Base-by-base conservation (phyloP, 2,113 vertebrate species). In the Aix galericulata region DNA sequence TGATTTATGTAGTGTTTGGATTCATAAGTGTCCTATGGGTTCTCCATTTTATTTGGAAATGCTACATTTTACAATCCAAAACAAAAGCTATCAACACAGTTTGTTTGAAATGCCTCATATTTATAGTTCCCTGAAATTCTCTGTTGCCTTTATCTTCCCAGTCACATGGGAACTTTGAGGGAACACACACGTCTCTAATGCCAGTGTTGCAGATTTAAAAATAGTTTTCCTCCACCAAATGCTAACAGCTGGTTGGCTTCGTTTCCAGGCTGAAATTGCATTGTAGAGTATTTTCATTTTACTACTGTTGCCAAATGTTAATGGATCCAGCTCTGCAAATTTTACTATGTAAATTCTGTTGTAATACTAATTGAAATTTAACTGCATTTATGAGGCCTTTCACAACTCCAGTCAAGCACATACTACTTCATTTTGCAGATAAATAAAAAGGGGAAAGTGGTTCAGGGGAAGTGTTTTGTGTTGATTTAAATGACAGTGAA, bases 11-110 rank as follows among this genome's bases (percentile, higher is more conserved):
- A 97, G 96, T 94, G 80, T 78, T 96, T 93, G 92, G 96, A 98
- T 96, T 97, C 96, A 86, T 96, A 97, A 96, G 93, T 98, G 97
- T 98, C 98, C 98, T 98, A 97, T 95, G 98, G 96, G 92, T 94
- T 97, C 96, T 96, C 87, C 82, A 80, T 97, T 97, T 98, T 92
- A 91, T 97, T 98, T 98, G 96, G 97, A 98, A 97, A 88, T 26
- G 26, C 85, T 95, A 77, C 84, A 68, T 97, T 98, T 98, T 97
- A 98, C 98, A 98, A 98, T 97, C 83, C 88, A 94, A 97, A 97
- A 56, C 94, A 96, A 97, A 98, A 97, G 66, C 92, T 95, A 97
- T 97, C 95, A 97, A 93, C 94, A 82, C 93, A 34, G 94, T 96
- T 97, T 82, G 82, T 86, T 95, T 97, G 88, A 97, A 96, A 86